Evolutionary conservation across 1,140 invertebrate genomes (phyloP).

Genomic region (Neodiprion fabricii): DNA sequence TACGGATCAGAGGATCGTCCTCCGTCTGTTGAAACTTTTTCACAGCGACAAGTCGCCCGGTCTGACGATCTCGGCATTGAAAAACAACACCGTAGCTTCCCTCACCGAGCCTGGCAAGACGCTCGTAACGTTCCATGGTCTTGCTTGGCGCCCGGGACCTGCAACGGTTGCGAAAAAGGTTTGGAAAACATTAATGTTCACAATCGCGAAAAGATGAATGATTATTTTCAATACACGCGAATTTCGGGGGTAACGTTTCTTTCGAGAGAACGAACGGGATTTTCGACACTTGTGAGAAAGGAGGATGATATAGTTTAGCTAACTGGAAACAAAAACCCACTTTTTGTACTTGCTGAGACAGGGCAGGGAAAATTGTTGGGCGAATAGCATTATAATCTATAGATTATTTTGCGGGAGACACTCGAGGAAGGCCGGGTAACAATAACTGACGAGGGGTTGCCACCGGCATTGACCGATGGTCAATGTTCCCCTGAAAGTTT

Average conservation of each 20-base stretch:
- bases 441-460: slow-evolving; percentile 21
- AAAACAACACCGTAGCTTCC: slow-evolving; percentile 99
- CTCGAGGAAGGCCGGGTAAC: background rate
- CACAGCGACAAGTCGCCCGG: slow-evolving; percentile 94
- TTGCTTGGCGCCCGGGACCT: slow-evolving; percentile 85
- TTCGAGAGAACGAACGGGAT: background rate
- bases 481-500: slow-evolving; percentile 49
- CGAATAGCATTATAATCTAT: slow-evolving; percentile 50
- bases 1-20: slow-evolving; percentile 97
- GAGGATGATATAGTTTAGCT: slow-evolving; percentile 8
- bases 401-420: background rate
- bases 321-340: slow-evolving; percentile 37
- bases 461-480: slow-evolving; percentile 57
- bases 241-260: background rate
- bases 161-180: slow-evolving; percentile 30
- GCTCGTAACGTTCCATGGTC: slow-evolving; percentile 98
- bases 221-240: slow-evolving; percentile 2
- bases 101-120: slow-evolving; percentile 94
- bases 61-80: slow-evolving; percentile 97
- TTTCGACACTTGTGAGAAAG: background rate
- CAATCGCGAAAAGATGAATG: background rate
- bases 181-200: background rate
- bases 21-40: slow-evolving; percentile 99
- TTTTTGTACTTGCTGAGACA: slow-evolving; percentile 57
- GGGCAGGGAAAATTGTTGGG: slow-evolving; percentile 54